A percentile compares a stretch with the other conserved stretches of the same genome.
Evolutionary conservation across 2,888 invertebrate species (phyloP).

Genomic region (Temnothorax rugatulus): DNA sequence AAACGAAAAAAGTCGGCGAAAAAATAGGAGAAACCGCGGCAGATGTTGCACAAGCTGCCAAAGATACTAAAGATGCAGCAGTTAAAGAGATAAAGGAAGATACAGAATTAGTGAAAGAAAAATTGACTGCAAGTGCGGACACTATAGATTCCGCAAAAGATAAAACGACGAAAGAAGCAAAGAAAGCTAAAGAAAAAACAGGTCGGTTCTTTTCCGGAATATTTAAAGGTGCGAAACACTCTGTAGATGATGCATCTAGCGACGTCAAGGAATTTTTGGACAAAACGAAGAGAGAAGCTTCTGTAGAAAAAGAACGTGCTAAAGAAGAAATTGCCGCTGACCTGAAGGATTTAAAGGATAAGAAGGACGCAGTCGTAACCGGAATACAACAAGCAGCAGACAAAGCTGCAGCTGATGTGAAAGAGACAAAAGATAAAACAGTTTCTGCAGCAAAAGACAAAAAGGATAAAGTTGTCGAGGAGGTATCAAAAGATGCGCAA

Average conservation of each 20-base stretch:
- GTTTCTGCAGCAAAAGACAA: slow-evolving; percentile 19
- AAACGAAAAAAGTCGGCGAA: slow-evolving; percentile 34
- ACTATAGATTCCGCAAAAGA: slow-evolving; percentile 73
- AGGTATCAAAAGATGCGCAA: slow-evolving; percentile 52
- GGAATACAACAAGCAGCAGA: slow-evolving; percentile 21
- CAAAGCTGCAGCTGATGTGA: slow-evolving; percentile 48
- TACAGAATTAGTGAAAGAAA: slow-evolving; percentile 59
- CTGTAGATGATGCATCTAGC: too few species aligned
- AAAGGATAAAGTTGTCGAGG: slow-evolving; percentile 56
- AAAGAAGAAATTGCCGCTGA: too few species aligned
- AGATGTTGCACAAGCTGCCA: slow-evolving; percentile 57
- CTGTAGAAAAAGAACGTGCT: too few species aligned
- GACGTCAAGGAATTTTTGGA: too few species aligned
- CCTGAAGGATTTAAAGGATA: neutral
- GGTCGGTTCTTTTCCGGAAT: too few species aligned
- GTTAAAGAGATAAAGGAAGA: slow-evolving; percentile 58
- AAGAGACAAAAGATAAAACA: slow-evolving; percentile 67
- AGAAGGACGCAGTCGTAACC: neutral
- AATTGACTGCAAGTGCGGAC: slow-evolving; percentile 70
- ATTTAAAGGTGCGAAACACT: too few species aligned
- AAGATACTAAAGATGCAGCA: slow-evolving; percentile 63
- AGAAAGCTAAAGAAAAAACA: slow-evolving; percentile 70
- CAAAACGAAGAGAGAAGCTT: too few species aligned
- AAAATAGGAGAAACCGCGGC: neutral
- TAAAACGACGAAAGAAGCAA: slow-evolving; percentile 49